Base-by-base conservation (phyloP, 2,797 vertebrate species). In the Enteromius thamalakanensis region DNA sequence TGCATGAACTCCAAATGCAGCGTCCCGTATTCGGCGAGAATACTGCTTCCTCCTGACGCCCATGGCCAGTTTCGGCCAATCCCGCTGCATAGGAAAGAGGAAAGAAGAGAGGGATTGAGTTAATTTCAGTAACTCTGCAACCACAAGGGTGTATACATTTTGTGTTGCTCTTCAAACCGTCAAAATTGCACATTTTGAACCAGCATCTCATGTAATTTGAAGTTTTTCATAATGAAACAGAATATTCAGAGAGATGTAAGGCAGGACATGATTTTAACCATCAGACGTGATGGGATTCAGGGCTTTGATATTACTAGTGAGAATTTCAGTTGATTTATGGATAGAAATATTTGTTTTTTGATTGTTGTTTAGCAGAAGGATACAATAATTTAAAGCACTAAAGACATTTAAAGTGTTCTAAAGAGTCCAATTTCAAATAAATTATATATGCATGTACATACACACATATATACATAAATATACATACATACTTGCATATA, bases 11-110 rank as follows among this genome's bases (percentile, higher is more conserved):
- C 98, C 93, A 99, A 90, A 87, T 99, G 98, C 76, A 99, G 93
- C 21, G 98, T 99, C 84, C 98, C 98, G 78, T 99, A 99, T 90
- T 99, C 98, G 2, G 98, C 98, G 91, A 99, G 95, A 91, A 99
- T 99, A 89, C 98, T 99, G 96, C 98, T 99, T 90, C 98, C 98
- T 0, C 98, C 98, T 0, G 98, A 99, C 0, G 98, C 98, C 98
- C 98, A 99, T 0, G 98, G 98, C 98, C 98, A 99, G 89, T 99
- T 99, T 79, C 97, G 95, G 69, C 98, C 98, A 0, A 99, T 96
- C 2, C 98, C 97, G 82, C 98, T 99, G 85, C 12, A 67, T 3
- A 23, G 12, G 32, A 51, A 71, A 55, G 58, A 23, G 12, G 32
- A 51, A 71, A 55, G 58, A 80, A 64, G 34, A 76, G 8, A 79